Percentiles rank a stretch among this genome's conserved stretches.
phyloP scores from a whole-genome alignment of 35 echinoderm and acorn worm species.

The Heliocidaris erythrogramma region DNA sequence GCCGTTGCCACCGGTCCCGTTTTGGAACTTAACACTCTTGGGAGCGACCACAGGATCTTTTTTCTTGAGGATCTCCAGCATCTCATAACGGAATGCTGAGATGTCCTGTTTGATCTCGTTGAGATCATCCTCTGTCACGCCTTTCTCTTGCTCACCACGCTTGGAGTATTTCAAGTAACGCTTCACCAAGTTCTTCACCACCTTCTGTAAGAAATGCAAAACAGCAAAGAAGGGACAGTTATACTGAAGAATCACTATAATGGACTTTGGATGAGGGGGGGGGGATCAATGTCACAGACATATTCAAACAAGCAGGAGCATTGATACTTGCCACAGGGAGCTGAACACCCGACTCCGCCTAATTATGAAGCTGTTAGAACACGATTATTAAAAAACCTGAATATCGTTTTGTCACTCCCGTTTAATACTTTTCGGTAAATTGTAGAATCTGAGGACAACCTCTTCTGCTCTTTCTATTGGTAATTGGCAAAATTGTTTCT shows the following conservation, averaged over 20 bases:
- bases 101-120: constrained; percentile 99
- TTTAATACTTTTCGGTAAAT: no score
- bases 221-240: not conserved
- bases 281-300: not conserved
- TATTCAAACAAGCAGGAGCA: not conserved
- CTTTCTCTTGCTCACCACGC: constrained; percentile 83
- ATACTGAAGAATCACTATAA: not conserved
- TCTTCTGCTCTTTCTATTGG: no score
- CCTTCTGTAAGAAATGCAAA: constrained; percentile 55
- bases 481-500: no score
- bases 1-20: not conserved
- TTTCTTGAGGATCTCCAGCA: constrained; percentile 85
- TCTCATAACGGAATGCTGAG: constrained; percentile 77
- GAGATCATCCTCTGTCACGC: constrained; percentile 96
- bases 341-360: no score
- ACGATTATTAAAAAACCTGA: no score
- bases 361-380: no score
- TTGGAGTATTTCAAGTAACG: constrained; percentile 86
- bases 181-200: constrained; percentile 85
- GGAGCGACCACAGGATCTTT: not conserved
- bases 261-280: no score
- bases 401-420: no score
- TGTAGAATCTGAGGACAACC: no score
- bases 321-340: no score
- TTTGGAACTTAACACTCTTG: constrained; percentile 3